Conservation (phyloP, 1,140 invertebrate species). For the Calosoma granatense region DNA sequence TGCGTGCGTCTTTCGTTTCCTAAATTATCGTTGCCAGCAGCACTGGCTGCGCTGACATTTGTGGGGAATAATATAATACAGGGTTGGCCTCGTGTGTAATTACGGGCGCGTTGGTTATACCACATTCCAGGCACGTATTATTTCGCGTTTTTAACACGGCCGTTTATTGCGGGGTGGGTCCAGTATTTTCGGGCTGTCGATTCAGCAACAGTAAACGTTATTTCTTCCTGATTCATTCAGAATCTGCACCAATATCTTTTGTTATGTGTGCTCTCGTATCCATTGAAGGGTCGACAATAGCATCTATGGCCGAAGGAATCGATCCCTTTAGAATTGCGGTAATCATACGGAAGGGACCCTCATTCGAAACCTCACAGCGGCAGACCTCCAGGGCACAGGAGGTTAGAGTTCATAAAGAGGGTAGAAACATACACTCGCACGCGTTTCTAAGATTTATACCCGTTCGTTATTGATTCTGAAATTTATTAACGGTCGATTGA, state of each 20-base stretch:
- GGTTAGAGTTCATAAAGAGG: neutral
- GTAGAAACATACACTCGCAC: neutral
- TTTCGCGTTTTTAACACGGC: neutral
- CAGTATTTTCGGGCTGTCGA: neutral
- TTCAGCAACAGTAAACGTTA: neutral
- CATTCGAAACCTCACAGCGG: neutral
- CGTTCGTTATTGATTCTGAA: neutral
- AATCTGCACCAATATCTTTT: neutral
- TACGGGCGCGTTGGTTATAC: neutral
- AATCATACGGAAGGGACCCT: neutral
- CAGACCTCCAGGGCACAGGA: too few relatives aligned
- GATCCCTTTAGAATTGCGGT: neutral
- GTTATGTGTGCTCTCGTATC: neutral
- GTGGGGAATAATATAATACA: neutral
- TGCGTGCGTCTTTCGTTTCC: neutral
- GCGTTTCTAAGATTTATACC: neutral
- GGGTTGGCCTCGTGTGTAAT: neutral
- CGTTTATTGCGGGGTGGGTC: neutral
- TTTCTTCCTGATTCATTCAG: neutral
- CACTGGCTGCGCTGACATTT: neutral
- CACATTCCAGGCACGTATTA: neutral
- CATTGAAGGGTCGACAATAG: too few relatives aligned
- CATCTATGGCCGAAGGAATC: neutral
- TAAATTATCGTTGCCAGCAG: too few relatives aligned
- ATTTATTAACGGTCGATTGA: neutral